phyloP scores from a whole-genome alignment of 2,888 invertebrate species.

The Cantharis rufa region DNA sequence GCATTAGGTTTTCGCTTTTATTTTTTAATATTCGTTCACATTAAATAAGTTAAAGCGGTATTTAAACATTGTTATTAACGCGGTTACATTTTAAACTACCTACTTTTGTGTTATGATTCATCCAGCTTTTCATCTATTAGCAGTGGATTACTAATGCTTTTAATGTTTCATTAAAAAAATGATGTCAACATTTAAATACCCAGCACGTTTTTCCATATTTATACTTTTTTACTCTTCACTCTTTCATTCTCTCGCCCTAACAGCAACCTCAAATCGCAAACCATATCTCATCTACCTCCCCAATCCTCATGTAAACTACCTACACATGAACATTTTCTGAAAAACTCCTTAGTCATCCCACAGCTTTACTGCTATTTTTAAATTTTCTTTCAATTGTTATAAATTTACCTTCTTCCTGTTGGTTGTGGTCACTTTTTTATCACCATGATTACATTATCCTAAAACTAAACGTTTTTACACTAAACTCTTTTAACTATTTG shows the following conservation, averaged over 20 bases:
- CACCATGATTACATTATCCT: conserved; percentile 23
- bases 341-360: conserved; percentile 14
- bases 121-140: conserved; percentile 14
- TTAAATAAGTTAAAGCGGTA: conserved; percentile 9
- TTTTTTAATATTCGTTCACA: conserved; percentile 28
- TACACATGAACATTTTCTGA: background rate
- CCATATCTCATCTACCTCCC: background rate
- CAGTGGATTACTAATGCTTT: conserved; percentile 23
- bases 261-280: background rate
- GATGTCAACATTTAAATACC: conserved; percentile 12
- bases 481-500: background rate
- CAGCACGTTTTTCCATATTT: background rate
- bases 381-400: conserved; percentile 25
- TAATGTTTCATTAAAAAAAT: conserved; percentile 15
- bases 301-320: background rate
- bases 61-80: conserved; percentile 12
- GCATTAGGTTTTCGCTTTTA: conserved; percentile 27
- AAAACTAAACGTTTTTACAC: background rate
- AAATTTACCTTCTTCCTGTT: conserved; percentile 40
- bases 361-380: conserved; percentile 29
- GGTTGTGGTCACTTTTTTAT: conserved; percentile 43
- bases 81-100: conserved; percentile 14
- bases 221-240: background rate
- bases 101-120: conserved; percentile 21
- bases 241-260: conserved; percentile 1